phyloP scores from a whole-genome alignment of 2,888 invertebrate species.

The Drosophila prostipennis region DNA sequence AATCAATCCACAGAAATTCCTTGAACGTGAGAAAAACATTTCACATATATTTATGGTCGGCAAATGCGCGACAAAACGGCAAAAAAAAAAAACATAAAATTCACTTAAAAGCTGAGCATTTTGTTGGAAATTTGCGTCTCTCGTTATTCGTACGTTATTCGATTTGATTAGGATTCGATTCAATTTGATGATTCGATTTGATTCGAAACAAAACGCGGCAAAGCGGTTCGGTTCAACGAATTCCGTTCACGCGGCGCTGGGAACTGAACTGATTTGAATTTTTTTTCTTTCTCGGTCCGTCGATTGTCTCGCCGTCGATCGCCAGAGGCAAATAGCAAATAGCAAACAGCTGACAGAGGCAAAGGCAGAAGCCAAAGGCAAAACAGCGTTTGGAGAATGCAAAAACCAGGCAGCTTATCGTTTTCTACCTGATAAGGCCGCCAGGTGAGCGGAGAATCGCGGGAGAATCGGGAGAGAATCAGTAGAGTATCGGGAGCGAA shows the following conservation, averaged over 20 bases:
- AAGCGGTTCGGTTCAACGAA: conserved; percentile 16
- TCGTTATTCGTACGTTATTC: conserved; percentile 6
- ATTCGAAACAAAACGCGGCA: conserved; percentile 36
- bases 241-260: conserved; percentile 62
- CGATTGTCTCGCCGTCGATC: conserved; percentile 39
- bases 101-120: conserved; percentile 3
- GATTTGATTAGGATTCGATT: conserved; percentile 7
- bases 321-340: conserved; percentile 40
- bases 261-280: conserved; percentile 72
- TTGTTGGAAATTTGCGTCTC: neutral
- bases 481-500: neutral
- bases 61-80: neutral
- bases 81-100: neutral
- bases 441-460: conserved; percentile 18
- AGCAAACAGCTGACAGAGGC: conserved; percentile 24
- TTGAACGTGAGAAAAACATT: conserved; percentile 12
- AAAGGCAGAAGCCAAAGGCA: neutral
- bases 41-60: conserved; percentile 12
- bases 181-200: conserved; percentile 35
- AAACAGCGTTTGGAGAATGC: conserved; percentile 17
- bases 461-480: neutral
- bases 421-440: conserved; percentile 20
- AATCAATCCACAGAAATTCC: conserved; percentile 21
- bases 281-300: conserved; percentile 7
- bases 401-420: conserved; percentile 23